Evolutionary conservation across 2,797 vertebrate genomes (phyloP), one percentile per base, ranked within the genome.

Genomic region (Astyanax mexicanus): DNA sequence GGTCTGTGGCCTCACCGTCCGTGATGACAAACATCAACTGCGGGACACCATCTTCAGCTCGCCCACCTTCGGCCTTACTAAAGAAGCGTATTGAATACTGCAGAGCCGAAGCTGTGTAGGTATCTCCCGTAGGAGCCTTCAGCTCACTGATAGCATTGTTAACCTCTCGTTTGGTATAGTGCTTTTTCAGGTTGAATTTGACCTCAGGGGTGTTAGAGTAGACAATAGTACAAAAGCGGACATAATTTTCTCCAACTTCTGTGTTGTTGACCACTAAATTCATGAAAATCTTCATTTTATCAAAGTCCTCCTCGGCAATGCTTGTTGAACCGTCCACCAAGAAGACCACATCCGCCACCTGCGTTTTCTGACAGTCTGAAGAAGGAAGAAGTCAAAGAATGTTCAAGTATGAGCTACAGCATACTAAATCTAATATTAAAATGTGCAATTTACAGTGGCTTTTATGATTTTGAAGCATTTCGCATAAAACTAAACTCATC

Each of bases 341-440:
- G 85, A 95, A 95, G 29, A 96, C 92, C 7, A 95, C 91, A 81
- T 96, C 95, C 0, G 95, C 94, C 23, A 86, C 76, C 35, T 92
- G 88, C 1, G 85, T 91, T 81, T 85, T 92, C 81, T 88, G 90
- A 83, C 95, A 96, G 0, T 80, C 94, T 95, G 23, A 29, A 74
- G 71, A 69, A 68, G 29, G 45, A 35, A 32, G 5, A 23, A 17
- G 38, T n/a, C n/a, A n/a, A n/a, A n/a, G n/a, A n/a, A n/a, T n/a
- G n/a, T n/a, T n/a, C n/a, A n/a, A n/a, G n/a, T n/a, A n/a, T n/a
- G n/a, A n/a, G n/a, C n/a, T n/a, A n/a, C n/a, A n/a, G n/a, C n/a
- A n/a, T n/a, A n/a, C n/a, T n/a, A n/a, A n/a, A n/a, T n/a, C n/a
- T n/a, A n/a, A n/a, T n/a, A n/a, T n/a, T n/a, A n/a, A n/a, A n/a